Evolutionary conservation across 2,797 vertebrate genomes (phyloP).

Genomic region (Lemur catta): DNA sequence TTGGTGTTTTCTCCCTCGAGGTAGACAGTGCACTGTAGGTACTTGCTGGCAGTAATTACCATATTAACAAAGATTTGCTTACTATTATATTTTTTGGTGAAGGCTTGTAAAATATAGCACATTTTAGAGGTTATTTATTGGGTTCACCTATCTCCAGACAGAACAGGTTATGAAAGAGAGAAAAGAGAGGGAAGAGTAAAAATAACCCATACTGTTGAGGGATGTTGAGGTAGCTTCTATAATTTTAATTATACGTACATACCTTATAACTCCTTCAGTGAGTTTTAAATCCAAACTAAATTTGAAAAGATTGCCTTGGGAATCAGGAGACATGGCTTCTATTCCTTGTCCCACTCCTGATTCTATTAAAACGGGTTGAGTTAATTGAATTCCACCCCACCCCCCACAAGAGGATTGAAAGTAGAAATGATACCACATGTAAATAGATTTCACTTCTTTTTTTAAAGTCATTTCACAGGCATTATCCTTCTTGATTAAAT

Average conservation of each 20-base stretch:
- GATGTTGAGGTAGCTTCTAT: not conserved
- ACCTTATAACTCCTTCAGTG: not conserved
- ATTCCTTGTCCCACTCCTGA: not conserved
- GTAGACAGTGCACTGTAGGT: not conserved
- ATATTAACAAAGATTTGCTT: not conserved
- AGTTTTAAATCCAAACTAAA: not conserved
- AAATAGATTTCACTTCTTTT: not conserved
- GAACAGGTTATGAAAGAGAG: not conserved
- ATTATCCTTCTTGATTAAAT: not conserved
- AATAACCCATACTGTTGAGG: not conserved
- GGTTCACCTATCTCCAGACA: not conserved
- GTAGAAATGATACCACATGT: not conserved
- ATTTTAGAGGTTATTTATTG: not conserved
- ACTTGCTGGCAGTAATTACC: not conserved
- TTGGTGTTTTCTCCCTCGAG: not conserved
- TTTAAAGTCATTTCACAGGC: not conserved
- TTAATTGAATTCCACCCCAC: not conserved
- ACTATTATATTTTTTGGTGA: not conserved
- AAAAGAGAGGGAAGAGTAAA: not conserved
- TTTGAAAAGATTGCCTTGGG: not conserved
- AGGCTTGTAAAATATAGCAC: not conserved
- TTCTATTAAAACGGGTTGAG: not conserved
- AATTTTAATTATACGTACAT: not conserved
- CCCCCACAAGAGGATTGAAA: not conserved
- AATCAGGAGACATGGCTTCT: not conserved